Conservation (phyloP, 1,140 invertebrate genomes). For the Helicorthomorpha holstii region DNA sequence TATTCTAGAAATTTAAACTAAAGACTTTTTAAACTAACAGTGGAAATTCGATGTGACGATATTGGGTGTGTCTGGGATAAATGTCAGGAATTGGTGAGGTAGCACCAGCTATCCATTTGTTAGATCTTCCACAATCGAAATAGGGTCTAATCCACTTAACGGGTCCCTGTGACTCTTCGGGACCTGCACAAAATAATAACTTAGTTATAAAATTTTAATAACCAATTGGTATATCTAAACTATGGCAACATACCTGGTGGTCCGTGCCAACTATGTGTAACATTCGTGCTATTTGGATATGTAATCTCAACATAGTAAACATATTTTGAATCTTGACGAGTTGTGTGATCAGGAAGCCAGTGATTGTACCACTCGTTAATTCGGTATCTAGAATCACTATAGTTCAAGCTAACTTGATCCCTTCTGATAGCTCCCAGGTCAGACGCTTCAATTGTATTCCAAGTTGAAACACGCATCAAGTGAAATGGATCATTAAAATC, state of each 20-base stretch:
- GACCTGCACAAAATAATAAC: slow-evolving; percentile 29
- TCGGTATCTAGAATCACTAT: slow-evolving; percentile 73
- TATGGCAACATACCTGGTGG: slow-evolving; percentile 41
- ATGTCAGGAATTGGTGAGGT: slow-evolving; percentile 89
- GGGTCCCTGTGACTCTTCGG: slow-evolving; percentile 72
- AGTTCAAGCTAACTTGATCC: slow-evolving; percentile 59
- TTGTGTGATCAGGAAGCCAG: slow-evolving; percentile 66
- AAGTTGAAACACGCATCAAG: slow-evolving; percentile 72
- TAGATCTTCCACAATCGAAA: slow-evolving; percentile 88
- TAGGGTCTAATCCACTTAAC: slow-evolving; percentile 88
- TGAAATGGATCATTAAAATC: slow-evolving; percentile 91
- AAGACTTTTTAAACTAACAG: slow-evolving; percentile 60
- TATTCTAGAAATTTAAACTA: background rate
- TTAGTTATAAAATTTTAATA: slow-evolving; percentile 6
- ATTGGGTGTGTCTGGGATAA: slow-evolving; percentile 84
- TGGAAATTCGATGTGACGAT: slow-evolving; percentile 86
- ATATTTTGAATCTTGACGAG: slow-evolving; percentile 79
- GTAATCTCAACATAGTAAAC: slow-evolving; percentile 52
- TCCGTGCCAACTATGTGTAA: slow-evolving; percentile 84
- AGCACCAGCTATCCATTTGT: slow-evolving; percentile 88
- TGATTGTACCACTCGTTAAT: slow-evolving; percentile 83
- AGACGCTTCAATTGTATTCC: slow-evolving; percentile 65
- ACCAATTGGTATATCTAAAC: background rate
- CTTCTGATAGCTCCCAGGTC: slow-evolving; percentile 65
- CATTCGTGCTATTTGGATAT: slow-evolving; percentile 91